These are phyloP conservation scores for Stichodactyla mertensii DNA, from an alignment of 64 coral and sea anemone species.

Conservation along the genomic window DNA sequence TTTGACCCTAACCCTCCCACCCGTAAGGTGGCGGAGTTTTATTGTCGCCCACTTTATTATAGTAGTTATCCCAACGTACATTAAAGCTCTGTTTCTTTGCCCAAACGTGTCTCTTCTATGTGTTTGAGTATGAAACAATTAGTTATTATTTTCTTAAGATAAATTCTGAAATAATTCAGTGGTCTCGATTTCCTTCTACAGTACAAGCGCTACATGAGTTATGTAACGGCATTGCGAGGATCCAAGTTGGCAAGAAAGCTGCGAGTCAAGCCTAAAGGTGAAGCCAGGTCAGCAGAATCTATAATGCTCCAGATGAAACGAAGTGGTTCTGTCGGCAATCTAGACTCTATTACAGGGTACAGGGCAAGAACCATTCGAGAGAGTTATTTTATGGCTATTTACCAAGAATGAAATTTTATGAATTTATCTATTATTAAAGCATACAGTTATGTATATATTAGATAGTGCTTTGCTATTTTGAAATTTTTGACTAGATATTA, in stretches of 20 bases:
- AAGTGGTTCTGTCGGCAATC: slow-evolving; percentile 77
- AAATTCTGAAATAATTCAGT: no score
- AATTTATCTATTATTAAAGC: background rate
- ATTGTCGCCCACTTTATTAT: no score
- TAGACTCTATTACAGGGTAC: slow-evolving; percentile 55
- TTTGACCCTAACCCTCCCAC: no score
- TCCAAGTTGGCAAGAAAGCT: slow-evolving; percentile 83
- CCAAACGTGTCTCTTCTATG: no score
- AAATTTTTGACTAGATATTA: no score
- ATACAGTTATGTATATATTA: background rate
- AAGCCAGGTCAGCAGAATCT: slow-evolving; percentile 64
- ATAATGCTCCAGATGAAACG: slow-evolving; percentile 87
- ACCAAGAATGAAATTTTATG: slow-evolving; percentile 18
- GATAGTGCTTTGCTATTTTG: background rate
- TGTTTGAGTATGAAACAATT: no score
- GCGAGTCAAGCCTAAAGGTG: slow-evolving; percentile 57
- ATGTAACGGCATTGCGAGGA: slow-evolving; percentile 64
- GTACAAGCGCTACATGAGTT: slow-evolving; percentile 87
- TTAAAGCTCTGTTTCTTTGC: no score
- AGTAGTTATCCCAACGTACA: no score
- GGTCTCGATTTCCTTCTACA: background rate
- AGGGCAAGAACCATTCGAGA: slow-evolving; percentile 61
- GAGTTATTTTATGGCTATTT: slow-evolving; percentile 98
- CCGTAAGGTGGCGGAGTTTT: no score
- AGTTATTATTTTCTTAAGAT: no score